Evolutionary conservation across 2,113 vertebrate genomes (phyloP).

Genomic region (Bostrychus sinensis): DNA sequence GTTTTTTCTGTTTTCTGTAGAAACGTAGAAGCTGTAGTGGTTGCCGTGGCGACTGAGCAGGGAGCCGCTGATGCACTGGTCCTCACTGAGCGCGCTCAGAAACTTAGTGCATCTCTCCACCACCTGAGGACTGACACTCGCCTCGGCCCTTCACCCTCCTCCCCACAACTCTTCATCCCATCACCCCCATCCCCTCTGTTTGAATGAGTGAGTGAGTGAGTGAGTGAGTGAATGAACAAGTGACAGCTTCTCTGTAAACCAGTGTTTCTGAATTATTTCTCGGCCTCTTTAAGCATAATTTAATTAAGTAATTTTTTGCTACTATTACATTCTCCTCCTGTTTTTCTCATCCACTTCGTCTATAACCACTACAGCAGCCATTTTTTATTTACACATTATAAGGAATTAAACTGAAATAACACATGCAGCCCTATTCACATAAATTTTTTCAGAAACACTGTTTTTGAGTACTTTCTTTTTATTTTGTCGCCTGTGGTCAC

Average conservation of each 20-base stretch:
- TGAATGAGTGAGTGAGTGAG: conserved; percentile 31
- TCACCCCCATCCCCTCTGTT: neutral
- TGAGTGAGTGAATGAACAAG: conserved; percentile 14
- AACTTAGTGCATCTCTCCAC: conserved; percentile 49
- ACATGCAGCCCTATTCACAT: neutral
- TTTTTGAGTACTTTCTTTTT: neutral
- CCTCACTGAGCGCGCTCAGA: conserved; percentile 60
- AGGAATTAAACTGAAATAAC: neutral
- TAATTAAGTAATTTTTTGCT: neutral
- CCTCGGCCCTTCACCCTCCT: neutral
- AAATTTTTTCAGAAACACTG: neutral
- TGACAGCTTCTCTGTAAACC: neutral
- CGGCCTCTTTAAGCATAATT: neutral
- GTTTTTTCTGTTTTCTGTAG: conserved; percentile 46
- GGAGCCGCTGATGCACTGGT: conserved; percentile 64
- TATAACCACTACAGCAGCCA: neutral
- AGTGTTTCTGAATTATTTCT: neutral
- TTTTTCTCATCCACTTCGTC: neutral
- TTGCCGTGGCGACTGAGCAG: conserved; percentile 48
- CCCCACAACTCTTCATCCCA: conserved; percentile 10
- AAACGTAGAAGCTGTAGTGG: conserved; percentile 72
- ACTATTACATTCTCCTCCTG: neutral
- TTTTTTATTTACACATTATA: neutral
- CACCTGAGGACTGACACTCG: conserved; percentile 30
- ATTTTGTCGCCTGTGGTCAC: conserved; percentile 3